phyloP scores from a whole-genome alignment of 2,888 invertebrate genomes.

The Agrochola lychnidis region DNA sequence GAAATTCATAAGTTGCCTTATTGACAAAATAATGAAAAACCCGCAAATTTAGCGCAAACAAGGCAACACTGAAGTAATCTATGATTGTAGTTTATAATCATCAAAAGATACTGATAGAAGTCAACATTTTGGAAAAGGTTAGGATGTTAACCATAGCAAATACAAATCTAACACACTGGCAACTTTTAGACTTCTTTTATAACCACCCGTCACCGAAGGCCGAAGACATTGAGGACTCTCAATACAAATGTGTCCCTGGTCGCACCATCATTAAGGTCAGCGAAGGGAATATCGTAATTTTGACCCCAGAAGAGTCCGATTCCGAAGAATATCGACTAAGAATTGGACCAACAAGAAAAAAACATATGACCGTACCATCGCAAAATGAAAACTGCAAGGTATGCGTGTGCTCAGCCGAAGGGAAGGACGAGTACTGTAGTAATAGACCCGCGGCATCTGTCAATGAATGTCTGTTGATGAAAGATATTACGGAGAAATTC shows the following conservation, averaged over 20 bases:
- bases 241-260: slow-evolving; percentile 81
- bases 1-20: neutral
- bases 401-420: slow-evolving; percentile 82
- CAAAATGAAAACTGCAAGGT: slow-evolving; percentile 78
- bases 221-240: slow-evolving; percentile 55
- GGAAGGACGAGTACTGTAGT: slow-evolving; percentile 79
- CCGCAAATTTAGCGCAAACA: neutral
- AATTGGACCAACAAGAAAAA: slow-evolving; percentile 57
- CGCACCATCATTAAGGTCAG: slow-evolving; percentile 77
- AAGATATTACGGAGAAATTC: slow-evolving; percentile 63
- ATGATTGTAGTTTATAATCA: neutral
- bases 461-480: slow-evolving; percentile 82
- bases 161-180: slow-evolving; percentile 15
- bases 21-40: neutral
- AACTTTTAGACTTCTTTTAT: slow-evolving; percentile 77
- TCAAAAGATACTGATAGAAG: neutral
- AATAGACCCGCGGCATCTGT: slow-evolving; percentile 80
- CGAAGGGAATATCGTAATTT: neutral
- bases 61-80: too few species aligned
- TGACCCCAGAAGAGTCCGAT: slow-evolving; percentile 34
- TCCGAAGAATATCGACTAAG: slow-evolving; percentile 48
- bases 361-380: slow-evolving; percentile 74
- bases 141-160: neutral
- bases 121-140: neutral
- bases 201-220: slow-evolving; percentile 70